Evolutionary conservation across 1,140 invertebrate genomes (phyloP), one percentile per base, ranked within the genome.

Genomic region (Oedothorax gibbosus): DNA sequence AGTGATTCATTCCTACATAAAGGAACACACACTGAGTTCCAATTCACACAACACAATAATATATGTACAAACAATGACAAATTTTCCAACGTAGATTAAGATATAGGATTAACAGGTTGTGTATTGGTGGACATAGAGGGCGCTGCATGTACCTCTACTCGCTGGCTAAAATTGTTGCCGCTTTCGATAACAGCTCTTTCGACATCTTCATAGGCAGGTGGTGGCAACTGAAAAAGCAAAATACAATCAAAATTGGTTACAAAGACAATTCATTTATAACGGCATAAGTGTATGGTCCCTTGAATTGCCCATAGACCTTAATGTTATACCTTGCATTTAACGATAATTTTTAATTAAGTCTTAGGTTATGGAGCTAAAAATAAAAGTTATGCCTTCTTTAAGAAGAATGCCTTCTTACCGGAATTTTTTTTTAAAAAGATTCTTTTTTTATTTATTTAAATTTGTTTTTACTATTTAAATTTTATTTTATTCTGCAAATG

Each of bases 161-260:
- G 69, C 18, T 82, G 68, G 51, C 7, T 18, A 14, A 15, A 18
- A n/a, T 49, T 18, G 50, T 71, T 57, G 35, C 51, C 50, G 21
- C 78, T 71, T 7, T 84, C 81, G 18, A 75, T 35, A 49, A 84
- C 64, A 21, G 81, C 81, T 49, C 72, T n/a, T 60, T 84, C 81
- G 56, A 84, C 81, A 35, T 84, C 81, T 84, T 84, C 81, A 57
- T 84, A 84, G 62, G 71, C 49, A 18, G 81, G 81, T 64, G 81
- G 81, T 64, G 69, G 71, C 18, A 76, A 15, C 81, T 82, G 49
- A 62, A 82, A 64, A 15, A 64, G 3, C 10, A 68, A 35, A 75
- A 57, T 10, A 10, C 35, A 35, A 35, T 35, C 35, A 1, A 35
- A 35, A 1, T 35, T 2, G 35, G 35, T 35, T 35, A 35, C 35